A percentile compares a stretch with the other conserved stretches of the same genome.
Conservation (phyloP, 2,113 vertebrate species). For the Sturnira hondurensis region DNA sequence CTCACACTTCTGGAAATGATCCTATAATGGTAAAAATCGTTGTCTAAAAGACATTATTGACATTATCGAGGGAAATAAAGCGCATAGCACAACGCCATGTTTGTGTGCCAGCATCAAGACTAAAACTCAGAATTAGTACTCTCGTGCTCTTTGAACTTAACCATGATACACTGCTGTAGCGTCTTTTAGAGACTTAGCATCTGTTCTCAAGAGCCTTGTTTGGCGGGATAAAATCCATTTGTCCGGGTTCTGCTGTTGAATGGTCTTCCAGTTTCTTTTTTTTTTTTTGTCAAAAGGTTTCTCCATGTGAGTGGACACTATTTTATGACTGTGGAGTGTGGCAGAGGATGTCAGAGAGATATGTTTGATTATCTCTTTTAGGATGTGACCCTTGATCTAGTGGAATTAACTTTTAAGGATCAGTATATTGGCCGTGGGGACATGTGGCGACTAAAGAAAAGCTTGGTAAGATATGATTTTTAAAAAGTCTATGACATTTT, state of each 20-base stretch:
- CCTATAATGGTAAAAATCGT: background rate
- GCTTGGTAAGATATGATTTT: conserved; percentile 85
- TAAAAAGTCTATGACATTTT: background rate
- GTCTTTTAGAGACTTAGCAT: background rate
- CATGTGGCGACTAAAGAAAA: conserved; percentile 99
- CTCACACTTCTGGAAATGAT: background rate
- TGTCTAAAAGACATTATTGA: background rate
- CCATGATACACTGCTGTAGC: background rate
- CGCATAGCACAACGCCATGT: background rate
- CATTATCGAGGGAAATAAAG: background rate
- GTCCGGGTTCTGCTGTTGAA: background rate
- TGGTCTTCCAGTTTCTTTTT: background rate
- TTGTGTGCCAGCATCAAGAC: background rate
- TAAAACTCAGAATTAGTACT: background rate
- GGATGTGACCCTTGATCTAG: conserved; percentile 96
- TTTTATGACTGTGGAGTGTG: background rate
- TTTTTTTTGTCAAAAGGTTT: background rate
- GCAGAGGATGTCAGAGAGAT: background rate
- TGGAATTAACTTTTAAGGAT: conserved; percentile 98
- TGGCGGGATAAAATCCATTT: background rate
- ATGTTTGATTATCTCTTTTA: conserved; percentile 66
- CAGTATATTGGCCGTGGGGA: conserved; percentile 98
- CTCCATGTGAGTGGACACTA: background rate
- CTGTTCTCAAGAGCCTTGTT: background rate
- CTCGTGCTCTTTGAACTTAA: background rate